phyloP scores from a whole-genome alignment of 2,797 vertebrate species.

The Pyrocephalus nanus region DNA sequence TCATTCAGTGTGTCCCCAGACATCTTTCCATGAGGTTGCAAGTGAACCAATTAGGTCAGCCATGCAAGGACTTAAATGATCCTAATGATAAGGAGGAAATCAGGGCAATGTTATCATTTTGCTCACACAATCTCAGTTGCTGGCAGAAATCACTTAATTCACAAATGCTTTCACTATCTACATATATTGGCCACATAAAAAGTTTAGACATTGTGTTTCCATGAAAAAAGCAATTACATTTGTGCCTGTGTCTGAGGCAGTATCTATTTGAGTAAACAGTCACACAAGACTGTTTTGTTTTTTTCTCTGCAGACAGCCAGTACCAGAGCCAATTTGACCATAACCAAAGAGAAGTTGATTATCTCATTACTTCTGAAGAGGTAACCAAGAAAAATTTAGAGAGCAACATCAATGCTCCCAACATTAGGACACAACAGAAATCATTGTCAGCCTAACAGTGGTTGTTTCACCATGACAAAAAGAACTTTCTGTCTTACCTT shows the following conservation, averaged over 20 bases:
- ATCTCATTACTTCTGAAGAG: conserved; percentile 74
- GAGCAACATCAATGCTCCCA: neutral
- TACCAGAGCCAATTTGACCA: conserved; percentile 57
- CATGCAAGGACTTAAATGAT: neutral
- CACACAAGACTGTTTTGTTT: neutral
- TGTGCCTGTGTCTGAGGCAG: neutral
- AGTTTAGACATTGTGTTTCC: neutral
- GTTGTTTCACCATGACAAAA: neutral
- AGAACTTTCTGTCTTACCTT: neutral
- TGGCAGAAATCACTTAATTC: neutral
- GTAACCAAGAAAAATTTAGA: conserved; percentile 53
- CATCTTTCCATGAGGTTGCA: neutral
- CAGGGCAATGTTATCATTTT: neutral
- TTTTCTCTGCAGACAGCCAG: conserved; percentile 57
- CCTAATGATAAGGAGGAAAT: neutral
- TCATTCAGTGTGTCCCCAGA: neutral
- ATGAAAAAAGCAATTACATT: neutral
- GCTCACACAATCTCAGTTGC: neutral
- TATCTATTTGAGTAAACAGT: neutral
- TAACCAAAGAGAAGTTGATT: conserved; percentile 69
- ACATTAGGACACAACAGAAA: neutral
- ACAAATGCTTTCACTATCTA: neutral
- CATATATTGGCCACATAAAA: neutral
- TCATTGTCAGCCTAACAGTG: neutral
- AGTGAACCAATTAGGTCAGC: neutral